Percentiles rank a stretch among this genome's conserved stretches.
These are phyloP conservation scores for Sebastolobus altivelis DNA, from an alignment of 2,797 vertebrate species.

Conservation along the genomic window DNA sequence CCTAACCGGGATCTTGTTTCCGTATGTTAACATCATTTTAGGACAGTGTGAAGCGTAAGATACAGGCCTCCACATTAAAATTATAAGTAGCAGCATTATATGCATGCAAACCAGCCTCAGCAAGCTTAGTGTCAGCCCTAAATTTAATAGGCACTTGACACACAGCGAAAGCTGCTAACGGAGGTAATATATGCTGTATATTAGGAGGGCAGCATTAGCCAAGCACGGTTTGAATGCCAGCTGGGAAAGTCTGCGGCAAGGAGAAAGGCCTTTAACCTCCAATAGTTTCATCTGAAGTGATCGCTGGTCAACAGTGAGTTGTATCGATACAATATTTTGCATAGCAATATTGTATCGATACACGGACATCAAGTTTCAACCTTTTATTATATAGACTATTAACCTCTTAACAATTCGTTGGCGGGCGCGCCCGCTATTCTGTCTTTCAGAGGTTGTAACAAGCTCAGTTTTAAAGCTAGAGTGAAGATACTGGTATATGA, in stretches of 20 bases:
- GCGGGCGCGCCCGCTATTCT: too few relatives aligned
- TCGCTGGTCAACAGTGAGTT: neutral
- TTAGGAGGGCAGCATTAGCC: constrained; percentile 42
- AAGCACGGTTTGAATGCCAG: constrained; percentile 49
- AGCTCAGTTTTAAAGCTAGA: too few relatives aligned
- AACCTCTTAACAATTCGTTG: too few relatives aligned
- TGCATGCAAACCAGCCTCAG: constrained; percentile 47
- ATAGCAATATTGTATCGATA: too few relatives aligned
- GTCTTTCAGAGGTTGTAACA: too few relatives aligned
- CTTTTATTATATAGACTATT: too few relatives aligned
- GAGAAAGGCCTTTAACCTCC: constrained; percentile 27
- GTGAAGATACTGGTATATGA: too few relatives aligned
- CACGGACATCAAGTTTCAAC: too few relatives aligned
- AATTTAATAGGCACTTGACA: constrained; percentile 67
- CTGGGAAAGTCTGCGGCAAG: constrained; percentile 15
- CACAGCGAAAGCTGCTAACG: constrained; percentile 52
- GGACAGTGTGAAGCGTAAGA: constrained; percentile 31
- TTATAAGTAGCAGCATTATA: constrained; percentile 55
- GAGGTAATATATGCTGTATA: constrained; percentile 51
- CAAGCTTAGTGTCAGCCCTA: constrained; percentile 51
- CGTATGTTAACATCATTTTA: constrained; percentile 28
- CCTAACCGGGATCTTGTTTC: constrained; percentile 28
- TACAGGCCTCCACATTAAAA: constrained; percentile 47
- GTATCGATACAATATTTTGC: too few relatives aligned
- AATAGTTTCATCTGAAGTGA: constrained; percentile 12